Percentiles rank a stretch among this genome's conserved stretches.
Evolutionary conservation across 2,113 vertebrate species (phyloP).

Genomic region (Myotis yumanensis): DNA sequence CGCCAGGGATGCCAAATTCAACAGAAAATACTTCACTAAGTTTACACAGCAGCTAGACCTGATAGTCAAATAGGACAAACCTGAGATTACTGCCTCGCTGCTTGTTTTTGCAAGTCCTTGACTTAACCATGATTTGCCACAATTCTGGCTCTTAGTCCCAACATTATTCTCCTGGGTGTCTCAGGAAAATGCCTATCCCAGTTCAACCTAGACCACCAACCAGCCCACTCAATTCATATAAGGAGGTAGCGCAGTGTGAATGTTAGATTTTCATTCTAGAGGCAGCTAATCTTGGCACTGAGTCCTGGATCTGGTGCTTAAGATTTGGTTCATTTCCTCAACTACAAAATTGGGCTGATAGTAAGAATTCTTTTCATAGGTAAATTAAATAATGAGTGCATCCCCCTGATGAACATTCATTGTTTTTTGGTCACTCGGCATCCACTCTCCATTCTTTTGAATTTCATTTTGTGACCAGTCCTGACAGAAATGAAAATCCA

Average conservation of each 20-base stretch:
- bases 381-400: not conserved
- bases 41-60: not conserved
- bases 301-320: not conserved
- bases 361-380: not conserved
- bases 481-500: not conserved
- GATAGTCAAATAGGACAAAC: not conserved
- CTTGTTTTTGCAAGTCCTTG: not conserved
- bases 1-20: not conserved
- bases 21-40: not conserved
- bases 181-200: not conserved
- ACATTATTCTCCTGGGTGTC: not conserved
- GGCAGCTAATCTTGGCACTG: not conserved
- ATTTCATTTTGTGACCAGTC: not conserved
- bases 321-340: not conserved
- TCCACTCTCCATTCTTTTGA: not conserved
- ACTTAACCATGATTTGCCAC: not conserved
- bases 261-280: not conserved
- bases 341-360: not conserved
- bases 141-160: not conserved
- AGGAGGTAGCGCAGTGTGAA: not conserved
- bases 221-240: not conserved
- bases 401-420: not conserved
- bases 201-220: not conserved
- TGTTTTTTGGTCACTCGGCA: not conserved
- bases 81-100: not conserved